Conservation (phyloP, 2,888 invertebrate genomes). For the Cephus spinipes region DNA sequence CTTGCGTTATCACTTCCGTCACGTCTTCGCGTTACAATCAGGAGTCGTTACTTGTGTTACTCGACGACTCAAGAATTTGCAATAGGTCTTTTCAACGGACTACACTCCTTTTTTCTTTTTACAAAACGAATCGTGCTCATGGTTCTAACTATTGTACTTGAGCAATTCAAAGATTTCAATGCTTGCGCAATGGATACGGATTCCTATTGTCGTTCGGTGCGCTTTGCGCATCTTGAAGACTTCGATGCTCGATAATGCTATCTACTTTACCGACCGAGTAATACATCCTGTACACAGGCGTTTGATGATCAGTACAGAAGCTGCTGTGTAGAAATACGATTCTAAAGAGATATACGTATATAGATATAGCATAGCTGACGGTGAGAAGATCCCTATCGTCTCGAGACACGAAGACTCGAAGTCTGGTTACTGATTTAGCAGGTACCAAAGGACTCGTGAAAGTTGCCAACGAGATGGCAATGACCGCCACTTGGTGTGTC, state of each 20-base stretch:
- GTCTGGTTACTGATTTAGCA: not conserved
- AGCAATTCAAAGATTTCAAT: not conserved
- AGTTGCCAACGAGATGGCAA: not conserved
- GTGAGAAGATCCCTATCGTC: not conserved
- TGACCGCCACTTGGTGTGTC: not conserved
- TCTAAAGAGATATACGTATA: not conserved
- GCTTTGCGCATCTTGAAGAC: not conserved
- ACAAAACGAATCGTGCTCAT: not conserved
- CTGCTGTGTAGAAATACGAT: not conserved
- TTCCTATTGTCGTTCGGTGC: not conserved
- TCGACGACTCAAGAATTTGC: not conserved
- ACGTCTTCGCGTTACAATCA: not conserved
- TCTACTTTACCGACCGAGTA: not conserved
- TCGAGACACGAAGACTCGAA: not conserved
- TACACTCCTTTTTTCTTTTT: not conserved
- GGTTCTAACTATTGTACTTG: not conserved
- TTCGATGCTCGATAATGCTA: not conserved
- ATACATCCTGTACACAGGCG: not conserved
- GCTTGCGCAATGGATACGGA: not conserved
- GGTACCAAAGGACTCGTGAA: not conserved
- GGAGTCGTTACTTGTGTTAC: not conserved
- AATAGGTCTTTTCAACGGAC: not conserved
- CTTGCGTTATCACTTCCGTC: slow-evolving; percentile 52
- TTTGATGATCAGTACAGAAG: not conserved
- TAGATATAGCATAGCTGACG: not conserved